A percentile compares a stretch with the other conserved stretches of the same genome.
Evolutionary conservation across 2,113 vertebrate species (phyloP).

Genomic region (Labrus mixtus): DNA sequence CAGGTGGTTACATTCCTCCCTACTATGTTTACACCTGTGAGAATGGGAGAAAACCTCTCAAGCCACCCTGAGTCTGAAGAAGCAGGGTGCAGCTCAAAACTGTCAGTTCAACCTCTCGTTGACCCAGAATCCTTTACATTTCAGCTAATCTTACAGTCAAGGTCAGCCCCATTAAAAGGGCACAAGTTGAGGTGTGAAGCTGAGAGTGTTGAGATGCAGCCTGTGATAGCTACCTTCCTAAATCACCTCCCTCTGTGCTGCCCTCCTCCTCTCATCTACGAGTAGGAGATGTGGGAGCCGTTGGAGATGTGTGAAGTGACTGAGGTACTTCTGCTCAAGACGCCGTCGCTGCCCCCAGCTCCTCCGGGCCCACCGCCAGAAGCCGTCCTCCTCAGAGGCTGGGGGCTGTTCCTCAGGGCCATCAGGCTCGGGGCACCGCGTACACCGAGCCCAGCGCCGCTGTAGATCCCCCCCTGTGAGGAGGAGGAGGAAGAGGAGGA

Average conservation of each 20-base stretch:
- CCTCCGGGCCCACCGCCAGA: slow-evolving; percentile 89
- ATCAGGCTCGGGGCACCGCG: slow-evolving; percentile 85
- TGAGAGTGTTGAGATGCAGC: slow-evolving; percentile 69
- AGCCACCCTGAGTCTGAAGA: slow-evolving; percentile 76
- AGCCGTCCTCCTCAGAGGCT: slow-evolving; percentile 91
- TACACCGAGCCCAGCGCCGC: slow-evolving; percentile 75
- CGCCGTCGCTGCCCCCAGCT: slow-evolving; percentile 83
- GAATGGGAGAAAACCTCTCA: slow-evolving; percentile 65
- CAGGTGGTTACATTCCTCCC: slow-evolving; percentile 73
- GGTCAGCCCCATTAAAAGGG: slow-evolving; percentile 18
- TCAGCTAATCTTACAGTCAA: slow-evolving; percentile 13
- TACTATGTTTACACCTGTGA: slow-evolving; percentile 50
- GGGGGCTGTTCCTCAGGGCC: slow-evolving; percentile 92
- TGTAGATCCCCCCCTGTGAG: slow-evolving; percentile 81
- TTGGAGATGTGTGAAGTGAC: slow-evolving; percentile 95
- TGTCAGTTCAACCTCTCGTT: slow-evolving; percentile 52
- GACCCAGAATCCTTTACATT: slow-evolving; percentile 18
- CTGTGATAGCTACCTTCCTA: slow-evolving; percentile 68
- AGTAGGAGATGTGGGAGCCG: slow-evolving; percentile 92
- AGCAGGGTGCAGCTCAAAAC: slow-evolving; percentile 66
- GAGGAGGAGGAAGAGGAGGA: slow-evolving; percentile 83
- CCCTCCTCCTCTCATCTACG: slow-evolving; percentile 76
- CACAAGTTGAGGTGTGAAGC: slow-evolving; percentile 38
- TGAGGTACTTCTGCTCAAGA: slow-evolving; percentile 91
- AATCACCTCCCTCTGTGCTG: slow-evolving; percentile 8